Evolutionary conservation across 2,888 invertebrate genomes (phyloP).

Genomic region (Scaptomyza caliginosa): DNA sequence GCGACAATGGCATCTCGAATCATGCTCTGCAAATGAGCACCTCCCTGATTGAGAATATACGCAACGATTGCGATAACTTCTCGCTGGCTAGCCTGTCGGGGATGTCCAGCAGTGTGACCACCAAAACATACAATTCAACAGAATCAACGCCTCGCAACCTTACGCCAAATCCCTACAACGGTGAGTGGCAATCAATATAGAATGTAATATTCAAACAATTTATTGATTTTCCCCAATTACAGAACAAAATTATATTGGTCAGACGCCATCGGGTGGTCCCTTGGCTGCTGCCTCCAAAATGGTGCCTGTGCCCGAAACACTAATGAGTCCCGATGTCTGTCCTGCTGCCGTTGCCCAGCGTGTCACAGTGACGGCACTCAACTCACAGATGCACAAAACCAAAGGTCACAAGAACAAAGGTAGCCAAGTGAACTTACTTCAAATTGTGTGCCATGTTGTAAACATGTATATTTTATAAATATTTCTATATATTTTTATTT

Average conservation of each 20-base stretch:
- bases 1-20: conserved; percentile 78
- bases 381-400: conserved; percentile 80
- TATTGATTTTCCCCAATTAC: not conserved
- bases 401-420: conserved; percentile 83
- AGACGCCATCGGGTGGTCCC: conserved; percentile 84
- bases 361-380: conserved; percentile 78
- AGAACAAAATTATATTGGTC: conserved; percentile 76
- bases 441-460: not conserved
- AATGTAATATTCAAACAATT: not conserved
- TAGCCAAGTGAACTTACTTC: conserved; percentile 36
- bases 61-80: conserved; percentile 85
- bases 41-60: conserved; percentile 84
- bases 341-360: conserved; percentile 82
- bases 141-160: conserved; percentile 83
- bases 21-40: conserved; percentile 83
- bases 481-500: too few species aligned
- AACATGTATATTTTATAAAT: not conserved
- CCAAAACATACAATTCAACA: conserved; percentile 80
- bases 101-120: conserved; percentile 74
- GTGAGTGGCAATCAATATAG: conserved; percentile 43
- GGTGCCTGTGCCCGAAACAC: conserved; percentile 93
- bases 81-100: conserved; percentile 63
- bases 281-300: conserved; percentile 93
- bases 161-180: conserved; percentile 83
- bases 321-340: conserved; percentile 91